phyloP scores from a whole-genome alignment of 1,140 invertebrate species.

The Leptinotarsa defecta region DNA sequence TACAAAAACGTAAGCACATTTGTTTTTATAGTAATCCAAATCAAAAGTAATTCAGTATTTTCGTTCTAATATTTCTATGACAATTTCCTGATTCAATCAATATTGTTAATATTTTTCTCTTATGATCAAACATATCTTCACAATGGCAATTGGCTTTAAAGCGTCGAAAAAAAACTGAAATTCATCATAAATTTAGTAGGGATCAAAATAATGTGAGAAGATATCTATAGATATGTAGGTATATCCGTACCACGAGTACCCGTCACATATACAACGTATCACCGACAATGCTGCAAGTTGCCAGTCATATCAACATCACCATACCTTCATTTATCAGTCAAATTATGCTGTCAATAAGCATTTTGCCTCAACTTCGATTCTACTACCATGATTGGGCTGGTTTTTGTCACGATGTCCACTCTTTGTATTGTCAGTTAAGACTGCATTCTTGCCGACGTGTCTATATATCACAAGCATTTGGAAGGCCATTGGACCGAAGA shows the following conservation, averaged over 20 bases:
- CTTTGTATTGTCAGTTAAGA: constrained; percentile 36
- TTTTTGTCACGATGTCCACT: constrained; percentile 39
- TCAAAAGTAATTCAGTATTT: no score
- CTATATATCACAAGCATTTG: constrained; percentile 35
- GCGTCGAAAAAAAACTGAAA: background rate
- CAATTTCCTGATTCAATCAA: no score
- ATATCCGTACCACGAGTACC: no score
- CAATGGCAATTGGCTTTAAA: background rate
- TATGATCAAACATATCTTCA: no score
- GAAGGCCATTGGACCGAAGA: background rate
- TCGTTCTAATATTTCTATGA: no score
- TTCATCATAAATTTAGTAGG: background rate
- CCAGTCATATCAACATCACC: constrained; percentile 37
- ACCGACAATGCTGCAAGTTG: constrained; percentile 17
- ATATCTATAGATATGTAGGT: background rate
- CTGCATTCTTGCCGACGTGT: constrained; percentile 38
- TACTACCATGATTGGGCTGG: constrained; percentile 40
- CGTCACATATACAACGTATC: no score
- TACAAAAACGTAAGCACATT: no score
- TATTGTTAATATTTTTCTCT: no score
- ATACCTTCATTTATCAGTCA: constrained; percentile 39
- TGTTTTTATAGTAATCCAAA: no score
- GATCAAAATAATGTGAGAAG: background rate
- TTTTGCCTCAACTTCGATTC: constrained; percentile 28
- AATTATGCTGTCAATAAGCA: constrained; percentile 43